These are phyloP conservation scores for Melieria picta DNA, from an alignment of 2,888 invertebrate genomes.

Conservation along the genomic window DNA sequence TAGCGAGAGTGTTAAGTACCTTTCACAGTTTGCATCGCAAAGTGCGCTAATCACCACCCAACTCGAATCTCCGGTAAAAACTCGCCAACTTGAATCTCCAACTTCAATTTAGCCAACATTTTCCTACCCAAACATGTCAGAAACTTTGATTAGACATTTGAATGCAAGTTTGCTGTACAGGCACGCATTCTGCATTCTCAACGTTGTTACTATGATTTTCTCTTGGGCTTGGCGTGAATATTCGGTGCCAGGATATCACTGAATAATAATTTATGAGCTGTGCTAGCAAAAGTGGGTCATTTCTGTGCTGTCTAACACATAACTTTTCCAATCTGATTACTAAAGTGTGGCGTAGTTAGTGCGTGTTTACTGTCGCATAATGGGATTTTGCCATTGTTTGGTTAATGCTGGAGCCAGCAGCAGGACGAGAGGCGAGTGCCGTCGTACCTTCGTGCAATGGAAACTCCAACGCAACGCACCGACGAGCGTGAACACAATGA, in stretches of 20 bases:
- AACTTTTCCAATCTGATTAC: slow-evolving; percentile 14
- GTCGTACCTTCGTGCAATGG: not conserved
- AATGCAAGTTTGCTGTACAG: no score
- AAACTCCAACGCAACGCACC: not conserved
- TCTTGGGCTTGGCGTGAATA: not conserved
- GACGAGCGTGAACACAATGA: not conserved
- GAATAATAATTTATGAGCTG: not conserved
- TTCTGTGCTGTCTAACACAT: slow-evolving; percentile 8
- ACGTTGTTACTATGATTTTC: no score
- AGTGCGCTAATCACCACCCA: no score
- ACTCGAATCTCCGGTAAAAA: no score
- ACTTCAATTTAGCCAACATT: no score
- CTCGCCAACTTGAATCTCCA: no score
- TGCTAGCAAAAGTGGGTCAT: not conserved
- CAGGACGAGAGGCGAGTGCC: not conserved
- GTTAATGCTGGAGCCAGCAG: not conserved
- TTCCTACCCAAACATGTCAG: no score
- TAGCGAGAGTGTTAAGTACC: no score
- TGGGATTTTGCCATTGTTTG: not conserved
- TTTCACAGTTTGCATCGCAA: no score
- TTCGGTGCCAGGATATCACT: not conserved
- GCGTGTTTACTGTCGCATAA: slow-evolving; percentile 1
- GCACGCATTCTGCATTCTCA: no score
- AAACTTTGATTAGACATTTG: no score
- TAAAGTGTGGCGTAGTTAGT: not conserved